Evolutionary conservation across 2,113 vertebrate species (phyloP).

Genomic region (Labrus mixtus): DNA sequence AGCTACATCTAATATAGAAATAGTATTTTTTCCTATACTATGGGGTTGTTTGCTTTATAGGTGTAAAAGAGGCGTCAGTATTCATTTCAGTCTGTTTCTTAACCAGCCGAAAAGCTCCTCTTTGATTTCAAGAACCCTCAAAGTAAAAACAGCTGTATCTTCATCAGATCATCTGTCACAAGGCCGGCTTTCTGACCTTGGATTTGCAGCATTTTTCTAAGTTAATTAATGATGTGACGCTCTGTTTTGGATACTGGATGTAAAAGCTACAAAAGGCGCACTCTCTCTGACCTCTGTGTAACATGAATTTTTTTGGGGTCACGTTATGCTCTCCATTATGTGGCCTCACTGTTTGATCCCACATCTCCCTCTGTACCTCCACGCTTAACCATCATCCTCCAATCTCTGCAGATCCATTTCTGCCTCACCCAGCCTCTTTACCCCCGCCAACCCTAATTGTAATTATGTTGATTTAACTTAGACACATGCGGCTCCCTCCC

Average conservation of each 20-base stretch:
- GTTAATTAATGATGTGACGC: neutral
- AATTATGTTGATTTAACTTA: constrained; percentile 99
- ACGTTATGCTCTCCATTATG: constrained; percentile 56
- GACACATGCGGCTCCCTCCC: constrained; percentile 83
- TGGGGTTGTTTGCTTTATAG: no score
- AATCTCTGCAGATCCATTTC: constrained; percentile 71
- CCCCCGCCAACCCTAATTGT: constrained; percentile 92
- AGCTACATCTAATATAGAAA: no score
- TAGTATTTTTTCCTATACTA: no score
- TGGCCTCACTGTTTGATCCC: constrained; percentile 54
- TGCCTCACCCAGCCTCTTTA: constrained; percentile 74
- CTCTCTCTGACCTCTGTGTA: constrained; percentile 47
- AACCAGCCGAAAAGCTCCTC: no score
- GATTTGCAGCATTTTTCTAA: no score
- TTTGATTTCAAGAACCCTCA: no score
- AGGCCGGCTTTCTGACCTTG: no score
- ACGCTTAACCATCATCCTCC: constrained; percentile 59
- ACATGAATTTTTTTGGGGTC: constrained; percentile 28
- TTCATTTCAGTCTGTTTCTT: no score
- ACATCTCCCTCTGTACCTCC: constrained; percentile 58
- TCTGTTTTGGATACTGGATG: constrained; percentile 23
- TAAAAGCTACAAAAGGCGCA: constrained; percentile 1
- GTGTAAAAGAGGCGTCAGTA: no score
- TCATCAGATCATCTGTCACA: no score
- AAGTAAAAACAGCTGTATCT: no score